Percentiles rank a stretch among this genome's conserved stretches.
Conservation (phyloP, 1,140 invertebrate genomes). For the Elysia chlorotica region DNA sequence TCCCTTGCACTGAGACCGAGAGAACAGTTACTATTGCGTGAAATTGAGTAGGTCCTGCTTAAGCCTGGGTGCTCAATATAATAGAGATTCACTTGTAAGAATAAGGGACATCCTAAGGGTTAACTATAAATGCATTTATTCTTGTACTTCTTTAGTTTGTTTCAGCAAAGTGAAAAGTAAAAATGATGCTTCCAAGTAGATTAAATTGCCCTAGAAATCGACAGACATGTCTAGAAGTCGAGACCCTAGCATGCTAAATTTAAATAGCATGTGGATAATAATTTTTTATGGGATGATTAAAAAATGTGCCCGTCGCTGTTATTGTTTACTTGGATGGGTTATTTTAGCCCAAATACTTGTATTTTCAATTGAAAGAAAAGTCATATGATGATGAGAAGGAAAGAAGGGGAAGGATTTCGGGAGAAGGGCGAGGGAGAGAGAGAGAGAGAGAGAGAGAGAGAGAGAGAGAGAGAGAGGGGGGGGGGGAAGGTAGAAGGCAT, state of each 20-base stretch:
- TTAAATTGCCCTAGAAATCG: no score
- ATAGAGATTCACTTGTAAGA: no score
- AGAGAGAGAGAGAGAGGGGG: not conserved
- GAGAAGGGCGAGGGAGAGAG: not conserved
- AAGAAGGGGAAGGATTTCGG: not conserved
- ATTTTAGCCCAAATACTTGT: not conserved
- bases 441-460: not conserved
- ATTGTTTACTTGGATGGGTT: not conserved
- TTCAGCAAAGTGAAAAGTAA: no score
- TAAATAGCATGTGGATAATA: not conserved
- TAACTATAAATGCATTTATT: no score
- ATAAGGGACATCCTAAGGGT: no score
- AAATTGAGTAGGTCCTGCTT: no score
- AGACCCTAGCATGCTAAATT: not conserved
- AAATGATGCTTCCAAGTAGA: no score
- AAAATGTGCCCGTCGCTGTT: slow-evolving; percentile 8
- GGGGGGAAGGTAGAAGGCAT: not conserved
- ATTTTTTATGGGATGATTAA: not conserved
- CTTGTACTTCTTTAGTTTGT: no score
- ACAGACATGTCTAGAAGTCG: not conserved
- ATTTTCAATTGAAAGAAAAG: not conserved
- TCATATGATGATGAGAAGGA: not conserved
- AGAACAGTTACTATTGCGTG: no score
- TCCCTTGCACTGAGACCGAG: no score
- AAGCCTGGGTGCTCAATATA: no score